Conservation (phyloP, 2,113 vertebrate genomes). For the Chauna torquata region DNA sequence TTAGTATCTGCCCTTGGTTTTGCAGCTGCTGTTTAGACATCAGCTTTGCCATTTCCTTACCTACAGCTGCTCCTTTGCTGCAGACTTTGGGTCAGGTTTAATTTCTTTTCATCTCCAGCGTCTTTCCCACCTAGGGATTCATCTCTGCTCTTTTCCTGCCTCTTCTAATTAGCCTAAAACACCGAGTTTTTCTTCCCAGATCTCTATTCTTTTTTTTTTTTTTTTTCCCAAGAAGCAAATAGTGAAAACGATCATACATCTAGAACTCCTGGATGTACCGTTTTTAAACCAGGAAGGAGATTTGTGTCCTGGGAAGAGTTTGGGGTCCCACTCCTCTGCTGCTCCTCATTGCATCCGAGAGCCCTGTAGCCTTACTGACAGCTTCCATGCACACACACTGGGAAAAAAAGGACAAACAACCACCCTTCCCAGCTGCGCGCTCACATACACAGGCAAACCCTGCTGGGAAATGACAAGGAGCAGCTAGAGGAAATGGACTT, state of each 20-base stretch:
- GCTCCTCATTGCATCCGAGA: not conserved
- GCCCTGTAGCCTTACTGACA: not conserved
- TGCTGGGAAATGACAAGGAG: constrained; percentile 34
- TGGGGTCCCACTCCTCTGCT: not conserved
- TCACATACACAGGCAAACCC: constrained; percentile 28
- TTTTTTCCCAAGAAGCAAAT: not conserved
- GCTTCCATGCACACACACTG: rapidly evolving
- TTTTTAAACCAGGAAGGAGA: not conserved
- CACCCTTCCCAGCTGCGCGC: not conserved
- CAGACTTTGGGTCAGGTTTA: not conserved
- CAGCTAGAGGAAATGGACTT: constrained; percentile 18
- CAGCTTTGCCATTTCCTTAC: not conserved
- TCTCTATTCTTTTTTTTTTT: not conserved
- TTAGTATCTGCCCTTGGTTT: not conserved
- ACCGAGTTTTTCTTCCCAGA: not conserved
- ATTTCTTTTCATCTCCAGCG: not conserved
- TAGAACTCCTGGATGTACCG: not conserved
- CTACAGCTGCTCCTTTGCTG: not conserved
- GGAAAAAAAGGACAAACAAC: not conserved
- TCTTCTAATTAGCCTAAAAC: not conserved
- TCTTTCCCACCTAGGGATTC: not conserved
- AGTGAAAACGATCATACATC: not conserved
- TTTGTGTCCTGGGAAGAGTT: not conserved
- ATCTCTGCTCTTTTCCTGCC: not conserved
- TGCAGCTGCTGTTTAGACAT: not conserved